phyloP scores from a whole-genome alignment of 2,797 vertebrate species.

The Sebastes dallii region DNA sequence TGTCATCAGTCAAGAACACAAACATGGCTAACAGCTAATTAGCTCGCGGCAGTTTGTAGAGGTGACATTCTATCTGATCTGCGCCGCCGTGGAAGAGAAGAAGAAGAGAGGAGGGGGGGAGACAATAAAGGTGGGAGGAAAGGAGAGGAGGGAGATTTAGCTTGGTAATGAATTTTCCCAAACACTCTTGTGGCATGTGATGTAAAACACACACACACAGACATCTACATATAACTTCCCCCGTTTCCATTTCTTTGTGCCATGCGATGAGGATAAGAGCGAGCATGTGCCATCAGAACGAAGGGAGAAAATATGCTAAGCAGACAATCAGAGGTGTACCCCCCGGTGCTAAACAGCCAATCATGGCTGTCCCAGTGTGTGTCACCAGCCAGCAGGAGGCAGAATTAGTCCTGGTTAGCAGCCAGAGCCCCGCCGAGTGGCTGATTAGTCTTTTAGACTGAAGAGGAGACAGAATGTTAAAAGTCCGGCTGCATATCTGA shows the following conservation, averaged over 20 bases:
- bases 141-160: slow-evolving; percentile 15
- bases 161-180: slow-evolving; percentile 43
- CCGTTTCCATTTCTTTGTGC: slow-evolving; percentile 33
- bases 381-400: slow-evolving; percentile 81
- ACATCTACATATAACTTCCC: slow-evolving; percentile 27
- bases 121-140: slow-evolving; percentile 33
- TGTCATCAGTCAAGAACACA: slow-evolving; percentile 98
- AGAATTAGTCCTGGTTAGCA: slow-evolving; percentile 91
- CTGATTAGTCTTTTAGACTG: slow-evolving; percentile 89
- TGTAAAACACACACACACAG: slow-evolving; percentile 13
- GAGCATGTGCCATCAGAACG: slow-evolving; percentile 69
- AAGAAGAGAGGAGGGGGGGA: slow-evolving; percentile 46
- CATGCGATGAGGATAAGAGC: slow-evolving; percentile 51
- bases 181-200: slow-evolving; percentile 24
- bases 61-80: slow-evolving; percentile 98
- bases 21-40: slow-evolving; percentile 96
- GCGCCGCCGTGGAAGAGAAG: slow-evolving; percentile 82
- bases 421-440: slow-evolving; percentile 87
- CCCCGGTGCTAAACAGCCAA: slow-evolving; percentile 86
- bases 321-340: slow-evolving; percentile 88
- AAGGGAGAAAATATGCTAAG: slow-evolving; percentile 85
- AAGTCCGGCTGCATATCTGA: slow-evolving; percentile 63
- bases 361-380: slow-evolving; percentile 78
- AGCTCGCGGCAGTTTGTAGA: slow-evolving; percentile 91
- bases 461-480: slow-evolving; percentile 75